These are phyloP conservation scores for Siderastrea radians DNA, from an alignment of 92 coral and sea anemone genomes.

Conservation along the genomic window DNA sequence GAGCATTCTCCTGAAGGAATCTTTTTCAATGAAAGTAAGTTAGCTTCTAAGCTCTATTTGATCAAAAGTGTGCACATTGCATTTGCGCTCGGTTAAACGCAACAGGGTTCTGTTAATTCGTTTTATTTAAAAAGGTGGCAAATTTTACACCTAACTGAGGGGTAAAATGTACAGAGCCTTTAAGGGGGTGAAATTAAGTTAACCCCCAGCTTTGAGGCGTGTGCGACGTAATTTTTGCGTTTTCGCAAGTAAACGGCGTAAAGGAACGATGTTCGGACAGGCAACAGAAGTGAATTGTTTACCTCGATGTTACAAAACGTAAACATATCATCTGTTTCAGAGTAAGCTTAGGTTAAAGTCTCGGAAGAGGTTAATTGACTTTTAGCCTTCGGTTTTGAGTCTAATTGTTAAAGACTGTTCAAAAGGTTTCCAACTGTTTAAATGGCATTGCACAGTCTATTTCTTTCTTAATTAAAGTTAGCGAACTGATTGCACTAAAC, in stretches of 20 bases:
- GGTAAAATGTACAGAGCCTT: slow-evolving; percentile 11
- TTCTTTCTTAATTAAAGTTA: background rate
- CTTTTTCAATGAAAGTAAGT: slow-evolving; percentile 89
- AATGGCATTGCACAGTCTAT: background rate
- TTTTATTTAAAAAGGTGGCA: slow-evolving; percentile 43
- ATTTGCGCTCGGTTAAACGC: background rate
- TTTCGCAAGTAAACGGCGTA: background rate
- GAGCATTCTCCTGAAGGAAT: slow-evolving; percentile 85
- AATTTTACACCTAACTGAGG: slow-evolving; percentile 43
- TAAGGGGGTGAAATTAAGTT: slow-evolving; percentile 39
- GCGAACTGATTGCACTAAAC: background rate
- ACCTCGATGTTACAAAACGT: background rate
- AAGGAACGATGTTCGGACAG: too few species aligned
- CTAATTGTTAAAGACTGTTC: background rate
- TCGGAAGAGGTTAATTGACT: slow-evolving; percentile 13
- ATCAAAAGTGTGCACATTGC: slow-evolving; percentile 12
- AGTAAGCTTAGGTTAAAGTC: slow-evolving; percentile 1
- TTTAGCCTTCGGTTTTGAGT: background rate
- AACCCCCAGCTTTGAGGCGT: slow-evolving; percentile 29
- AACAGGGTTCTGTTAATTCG: slow-evolving; percentile 14
- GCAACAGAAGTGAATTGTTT: background rate
- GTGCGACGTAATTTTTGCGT: background rate
- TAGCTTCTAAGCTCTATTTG: background rate
- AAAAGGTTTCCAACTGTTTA: slow-evolving; percentile 11
- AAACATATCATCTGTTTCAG: background rate